Percentiles rank a stretch among this genome's conserved stretches.
Conservation (phyloP, 2,113 vertebrate genomes). For the Lasiurus cinereus region DNA sequence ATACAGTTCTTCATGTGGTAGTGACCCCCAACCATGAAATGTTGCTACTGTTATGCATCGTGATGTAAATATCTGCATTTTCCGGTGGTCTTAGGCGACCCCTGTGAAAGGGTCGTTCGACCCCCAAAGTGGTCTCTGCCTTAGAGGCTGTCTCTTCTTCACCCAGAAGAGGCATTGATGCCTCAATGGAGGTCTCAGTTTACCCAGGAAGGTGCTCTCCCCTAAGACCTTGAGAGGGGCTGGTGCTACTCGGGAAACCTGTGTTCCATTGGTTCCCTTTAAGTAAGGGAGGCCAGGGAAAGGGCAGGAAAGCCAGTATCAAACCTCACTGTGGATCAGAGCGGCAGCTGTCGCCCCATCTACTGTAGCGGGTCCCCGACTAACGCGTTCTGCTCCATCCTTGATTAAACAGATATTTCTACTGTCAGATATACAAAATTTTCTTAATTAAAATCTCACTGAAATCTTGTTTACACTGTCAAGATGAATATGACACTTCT, state of each 20-base stretch:
- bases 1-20: too few species aligned
- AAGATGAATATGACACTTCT: background rate
- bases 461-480: background rate
- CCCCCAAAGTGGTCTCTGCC: too few species aligned
- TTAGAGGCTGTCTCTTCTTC: background rate
- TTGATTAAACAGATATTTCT: background rate
- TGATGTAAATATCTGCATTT: too few species aligned
- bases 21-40: too few species aligned
- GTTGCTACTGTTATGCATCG: too few species aligned
- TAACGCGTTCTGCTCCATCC: background rate
- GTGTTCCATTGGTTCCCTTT: background rate
- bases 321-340: background rate
- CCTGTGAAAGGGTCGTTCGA: too few species aligned
- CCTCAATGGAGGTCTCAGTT: background rate
- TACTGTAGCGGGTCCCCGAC: background rate
- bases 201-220: background rate
- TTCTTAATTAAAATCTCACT: background rate
- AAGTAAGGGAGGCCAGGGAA: background rate
- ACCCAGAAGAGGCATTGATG: background rate
- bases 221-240: background rate
- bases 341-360: background rate
- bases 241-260: background rate
- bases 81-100: too few species aligned
- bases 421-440: background rate
- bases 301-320: background rate